These are phyloP conservation scores for Aleiodes leptofemur DNA, from an alignment of 2,888 invertebrate species.

Conservation along the genomic window DNA sequence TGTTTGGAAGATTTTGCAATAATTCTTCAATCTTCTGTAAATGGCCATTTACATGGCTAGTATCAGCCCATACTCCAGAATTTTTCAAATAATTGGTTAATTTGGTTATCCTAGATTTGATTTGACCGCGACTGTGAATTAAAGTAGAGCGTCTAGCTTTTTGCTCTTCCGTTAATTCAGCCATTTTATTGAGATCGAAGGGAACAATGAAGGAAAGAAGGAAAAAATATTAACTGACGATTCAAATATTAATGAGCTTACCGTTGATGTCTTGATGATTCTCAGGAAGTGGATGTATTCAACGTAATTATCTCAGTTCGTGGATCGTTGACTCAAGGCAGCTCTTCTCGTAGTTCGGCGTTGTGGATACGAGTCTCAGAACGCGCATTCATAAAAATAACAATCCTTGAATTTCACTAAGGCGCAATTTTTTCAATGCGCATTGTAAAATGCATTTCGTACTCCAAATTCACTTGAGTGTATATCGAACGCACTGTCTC, in stretches of 20 bases:
- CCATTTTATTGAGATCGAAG: conserved; percentile 11
- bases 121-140: background rate
- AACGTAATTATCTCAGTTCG: background rate
- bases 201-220: background rate
- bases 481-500: no score
- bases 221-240: background rate
- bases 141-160: background rate
- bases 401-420: no score
- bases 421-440: no score
- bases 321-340: background rate
- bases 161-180: background rate
- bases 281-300: no score
- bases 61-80: conserved; percentile 12
- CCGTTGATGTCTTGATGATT: conserved; percentile 30
- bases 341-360: background rate
- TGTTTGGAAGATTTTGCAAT: background rate
- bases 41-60: background rate
- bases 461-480: no score
- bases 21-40: background rate
- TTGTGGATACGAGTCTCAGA: no score
- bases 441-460: no score
- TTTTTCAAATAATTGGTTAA: background rate
- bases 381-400: no score
- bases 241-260: conserved; percentile 29
- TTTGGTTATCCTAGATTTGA: conserved; percentile 1